phyloP scores from a whole-genome alignment of 1,140 invertebrate genomes.

The Calycopis cecrops region DNA sequence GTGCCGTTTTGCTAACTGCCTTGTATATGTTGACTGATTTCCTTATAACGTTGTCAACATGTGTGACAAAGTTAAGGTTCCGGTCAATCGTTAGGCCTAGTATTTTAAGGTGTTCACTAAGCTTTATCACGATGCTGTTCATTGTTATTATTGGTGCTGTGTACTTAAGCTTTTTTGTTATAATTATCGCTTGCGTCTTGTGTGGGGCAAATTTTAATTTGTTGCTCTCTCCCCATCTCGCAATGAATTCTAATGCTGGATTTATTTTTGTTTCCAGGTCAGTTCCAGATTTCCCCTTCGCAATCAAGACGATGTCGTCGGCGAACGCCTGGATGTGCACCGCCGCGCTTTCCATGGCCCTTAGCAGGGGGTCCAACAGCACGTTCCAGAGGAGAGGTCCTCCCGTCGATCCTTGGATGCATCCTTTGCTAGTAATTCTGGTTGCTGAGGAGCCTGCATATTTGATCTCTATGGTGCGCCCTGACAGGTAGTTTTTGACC shows the following conservation, averaged over 20 bases:
- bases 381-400: no score
- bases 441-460: no score
- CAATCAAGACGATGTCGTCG: neutral
- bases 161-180: neutral
- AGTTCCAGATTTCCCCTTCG: neutral
- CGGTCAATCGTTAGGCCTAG: constrained; percentile 8
- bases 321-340: neutral
- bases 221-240: neutral
- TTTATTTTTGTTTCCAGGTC: neutral
- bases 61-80: neutral
- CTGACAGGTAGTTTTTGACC: no score
- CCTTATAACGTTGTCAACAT: neutral
- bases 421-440: no score
- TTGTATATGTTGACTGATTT: neutral
- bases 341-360: neutral
- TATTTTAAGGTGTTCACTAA: neutral
- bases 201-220: neutral
- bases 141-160: neutral
- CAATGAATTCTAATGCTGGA: neutral
- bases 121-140: neutral
- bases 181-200: neutral
- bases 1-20: neutral
- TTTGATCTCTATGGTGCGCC: no score
- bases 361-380: neutral
- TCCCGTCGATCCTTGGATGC: no score